phyloP scores from a whole-genome alignment of 2,113 vertebrate genomes.

The Orthonyx spaldingii region DNA sequence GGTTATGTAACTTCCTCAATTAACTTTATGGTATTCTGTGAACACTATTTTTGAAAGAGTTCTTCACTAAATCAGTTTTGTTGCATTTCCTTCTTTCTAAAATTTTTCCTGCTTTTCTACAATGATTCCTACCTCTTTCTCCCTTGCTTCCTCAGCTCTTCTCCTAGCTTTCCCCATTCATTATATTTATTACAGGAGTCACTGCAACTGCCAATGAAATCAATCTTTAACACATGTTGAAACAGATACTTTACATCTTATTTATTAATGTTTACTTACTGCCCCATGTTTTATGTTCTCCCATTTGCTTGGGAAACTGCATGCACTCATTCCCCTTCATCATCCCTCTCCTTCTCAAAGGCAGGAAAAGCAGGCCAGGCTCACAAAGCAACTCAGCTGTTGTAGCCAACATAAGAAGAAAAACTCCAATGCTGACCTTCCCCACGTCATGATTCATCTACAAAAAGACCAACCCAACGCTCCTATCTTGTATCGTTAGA shows the following conservation, averaged over 20 bases:
- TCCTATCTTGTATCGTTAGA: neutral
- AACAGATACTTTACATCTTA: neutral
- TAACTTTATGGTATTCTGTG: neutral
- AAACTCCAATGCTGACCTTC: neutral
- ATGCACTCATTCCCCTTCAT: neutral
- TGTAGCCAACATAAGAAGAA: neutral
- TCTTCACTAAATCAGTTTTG: neutral
- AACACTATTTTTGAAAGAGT: neutral
- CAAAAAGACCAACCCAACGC: neutral
- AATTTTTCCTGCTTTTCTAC: neutral
- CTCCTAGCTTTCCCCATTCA: neutral
- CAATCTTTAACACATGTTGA: neutral
- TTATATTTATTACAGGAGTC: neutral
- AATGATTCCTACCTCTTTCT: neutral
- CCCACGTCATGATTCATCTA: neutral
- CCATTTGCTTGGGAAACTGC: neutral
- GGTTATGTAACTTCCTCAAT: conserved; percentile 26
- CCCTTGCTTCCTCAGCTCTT: neutral
- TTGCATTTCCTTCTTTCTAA: neutral
- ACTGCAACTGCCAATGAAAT: neutral
- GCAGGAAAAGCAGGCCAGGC: neutral
- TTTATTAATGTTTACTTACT: neutral
- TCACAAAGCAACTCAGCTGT: neutral
- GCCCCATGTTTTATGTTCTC: neutral
- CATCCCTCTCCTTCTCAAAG: neutral